phyloP scores from a whole-genome alignment of 2,888 invertebrate genomes.

The Leptothorax acervorum region DNA sequence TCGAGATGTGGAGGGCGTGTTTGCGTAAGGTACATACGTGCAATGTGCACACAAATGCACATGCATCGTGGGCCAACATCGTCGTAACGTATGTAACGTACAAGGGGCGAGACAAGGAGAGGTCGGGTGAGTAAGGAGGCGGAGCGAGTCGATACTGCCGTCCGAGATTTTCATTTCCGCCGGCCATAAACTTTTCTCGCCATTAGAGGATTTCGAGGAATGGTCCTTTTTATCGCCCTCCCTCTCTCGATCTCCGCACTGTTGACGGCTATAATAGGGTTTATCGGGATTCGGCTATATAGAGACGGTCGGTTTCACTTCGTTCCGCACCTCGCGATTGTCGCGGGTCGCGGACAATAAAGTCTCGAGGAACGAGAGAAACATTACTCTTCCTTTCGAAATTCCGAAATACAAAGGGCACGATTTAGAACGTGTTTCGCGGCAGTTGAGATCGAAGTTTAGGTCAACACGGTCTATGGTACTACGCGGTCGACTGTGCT shows the following conservation, averaged over 20 bases:
- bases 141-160: constrained; percentile 53
- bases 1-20: constrained; percentile 36
- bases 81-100: constrained; percentile 21
- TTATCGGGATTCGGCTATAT: constrained; percentile 49
- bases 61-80: constrained; percentile 14
- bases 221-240: constrained; percentile 55
- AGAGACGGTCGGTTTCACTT: constrained; percentile 17
- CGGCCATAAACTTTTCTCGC: constrained; percentile 51
- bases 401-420: constrained; percentile 30
- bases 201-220: constrained; percentile 63
- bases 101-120: neutral
- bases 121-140: neutral
- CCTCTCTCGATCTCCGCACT: constrained; percentile 31
- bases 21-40: constrained; percentile 51
- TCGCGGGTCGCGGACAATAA: neutral
- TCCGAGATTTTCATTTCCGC: constrained; percentile 68
- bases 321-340: constrained; percentile 32
- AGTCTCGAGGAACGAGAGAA: neutral
- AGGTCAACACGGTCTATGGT: neutral
- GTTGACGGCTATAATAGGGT: constrained; percentile 54
- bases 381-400: constrained; percentile 41
- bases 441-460: neutral
- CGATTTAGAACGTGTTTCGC: constrained; percentile 15
- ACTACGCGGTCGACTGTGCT: neutral
- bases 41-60: constrained; percentile 1